Evolutionary conservation across 2,797 vertebrate species (phyloP).

Genomic region (Carapus acus): DNA sequence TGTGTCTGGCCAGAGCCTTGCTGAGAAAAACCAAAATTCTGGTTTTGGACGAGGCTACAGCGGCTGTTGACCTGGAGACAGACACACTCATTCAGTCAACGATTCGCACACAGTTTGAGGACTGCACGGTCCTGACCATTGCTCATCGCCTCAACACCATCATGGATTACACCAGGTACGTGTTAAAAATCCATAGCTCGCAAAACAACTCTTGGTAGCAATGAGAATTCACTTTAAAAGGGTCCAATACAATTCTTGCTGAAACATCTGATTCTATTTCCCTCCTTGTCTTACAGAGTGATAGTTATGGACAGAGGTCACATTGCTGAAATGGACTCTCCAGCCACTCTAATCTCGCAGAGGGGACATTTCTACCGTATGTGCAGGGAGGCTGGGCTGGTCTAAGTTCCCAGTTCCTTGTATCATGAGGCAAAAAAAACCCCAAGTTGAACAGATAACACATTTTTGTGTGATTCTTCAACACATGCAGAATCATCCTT

Average conservation of each 20-base stretch:
- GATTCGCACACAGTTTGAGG: constrained; percentile 81
- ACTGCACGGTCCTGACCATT: constrained; percentile 87
- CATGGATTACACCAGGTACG: constrained; percentile 88
- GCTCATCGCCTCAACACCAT: constrained; percentile 87
- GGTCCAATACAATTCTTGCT: too few species aligned
- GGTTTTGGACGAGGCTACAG: constrained; percentile 92
- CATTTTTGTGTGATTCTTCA: constrained; percentile 40
- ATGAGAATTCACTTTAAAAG: too few species aligned
- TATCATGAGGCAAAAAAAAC: constrained; percentile 26
- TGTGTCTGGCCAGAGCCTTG: constrained; percentile 90
- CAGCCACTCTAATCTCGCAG: constrained; percentile 77
- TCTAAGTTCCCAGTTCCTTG: constrained; percentile 42
- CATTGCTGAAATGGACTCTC: constrained; percentile 86
- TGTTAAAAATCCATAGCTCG: background rate
- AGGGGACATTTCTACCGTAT: constrained; percentile 87
- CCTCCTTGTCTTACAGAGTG: constrained; percentile 71
- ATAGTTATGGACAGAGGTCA: constrained; percentile 88
- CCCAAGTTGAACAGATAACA: constrained; percentile 30
- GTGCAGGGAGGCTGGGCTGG: constrained; percentile 83
- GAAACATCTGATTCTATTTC: constrained; percentile 1
- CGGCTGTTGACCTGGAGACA: constrained; percentile 86
- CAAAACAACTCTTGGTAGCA: background rate
- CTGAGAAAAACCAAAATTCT: constrained; percentile 88
- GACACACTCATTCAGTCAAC: constrained; percentile 87
- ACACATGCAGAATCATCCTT: constrained; percentile 42